Base-by-base conservation (phyloP, 2,888 invertebrate species). In the Nephrotoma appendiculata region DNA sequence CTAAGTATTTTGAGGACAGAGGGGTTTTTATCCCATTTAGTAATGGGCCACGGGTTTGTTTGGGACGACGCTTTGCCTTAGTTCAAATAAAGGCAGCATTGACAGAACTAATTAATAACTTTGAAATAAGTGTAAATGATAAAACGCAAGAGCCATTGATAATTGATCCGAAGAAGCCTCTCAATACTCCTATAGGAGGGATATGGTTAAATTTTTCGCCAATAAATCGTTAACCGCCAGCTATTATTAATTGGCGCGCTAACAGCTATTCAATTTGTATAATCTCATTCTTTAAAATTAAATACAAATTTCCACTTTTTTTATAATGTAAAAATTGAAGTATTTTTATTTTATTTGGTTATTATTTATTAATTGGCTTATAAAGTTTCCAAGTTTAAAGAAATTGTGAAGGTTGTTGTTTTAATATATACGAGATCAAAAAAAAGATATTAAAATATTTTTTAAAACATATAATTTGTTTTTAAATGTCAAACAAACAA, bases 11-110 rank as follows among this genome's bases (percentile, higher is more conserved):
- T 42, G 89, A 89, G 57, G 89, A 89, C 31, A 87, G 89, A 86
- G 89, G 89, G 0, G 89, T 89, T 1, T 91, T 90, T 87, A 87
- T 91, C 86, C 92, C 92, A 1, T 92, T 92, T 87, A 91, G 92
- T 9, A 90, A 91, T 86, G 92, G 92, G 11, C 92, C 92, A 5
- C 89, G 91, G 57, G 90, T 89, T 86, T 92, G 92, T 88, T 88
- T 91, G 71, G 92, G 92, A 91, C 71, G 71, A 71, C 71, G 71
- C 4, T 71, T 71, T 71, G 71, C 71, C 9, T 31, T 88, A 87
- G 41, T 83, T 86, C 71, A 71, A 71, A 31, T 71, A 31, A 71
- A 71, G 71, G 7, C 71, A 31, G 71, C 71, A 31, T 71, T 71
- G 6, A 31, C 31, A 5, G 71, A 71, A 31, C 19, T 71, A 7